Base-by-base conservation (phyloP, 2,797 vertebrate genomes). In the Ambastaia sidthimunki region DNA sequence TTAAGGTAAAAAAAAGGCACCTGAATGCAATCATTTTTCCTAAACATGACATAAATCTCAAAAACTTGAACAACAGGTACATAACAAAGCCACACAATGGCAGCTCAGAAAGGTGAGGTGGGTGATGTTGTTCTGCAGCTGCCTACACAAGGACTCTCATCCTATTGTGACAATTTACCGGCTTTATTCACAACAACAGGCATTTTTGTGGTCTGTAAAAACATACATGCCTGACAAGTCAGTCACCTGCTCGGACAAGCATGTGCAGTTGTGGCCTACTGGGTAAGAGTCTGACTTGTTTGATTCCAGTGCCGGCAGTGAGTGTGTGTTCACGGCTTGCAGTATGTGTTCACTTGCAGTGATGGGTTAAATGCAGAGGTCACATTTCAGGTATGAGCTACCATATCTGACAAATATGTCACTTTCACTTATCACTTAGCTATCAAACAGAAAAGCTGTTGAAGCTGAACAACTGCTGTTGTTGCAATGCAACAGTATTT, bases 11-110 rank as follows among this genome's bases (percentile, higher is more conserved):
- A 78, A 60, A 62, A 77, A 50, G 28, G 52, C n/a, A 60, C 28
- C 10, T 52, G 16, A 41, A 50, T 3, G 11, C 41, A 50, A 28
- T 19, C 16, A 62, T 67, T 23, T 80, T n/a, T 48, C 71, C 34
- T 37, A 41, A 74, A 41, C 15, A 4, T 80, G 80, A 54, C 23
- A 18, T 13, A 34, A 65, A 80, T 23, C 59, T 60, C 16, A 18
- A 76, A 34, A 84, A 74, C 76, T 78, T 54, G 80, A 79, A 23
- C 47, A 62, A 71, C 76, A 55, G 50, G 76, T 67, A 70, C 52
- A 44, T 66, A 50, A 81, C 60, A 76, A 82, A 62, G 59, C 57
- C 23, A 23, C 50, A 65, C 31, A 65, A 37, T 37, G 31, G 23
- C 60, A 34, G 9, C 37, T 65, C 10, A 65, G 37, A 65, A 31